Conservation (phyloP, 2,113 vertebrate species). For the Ceuthmochares aereus region DNA sequence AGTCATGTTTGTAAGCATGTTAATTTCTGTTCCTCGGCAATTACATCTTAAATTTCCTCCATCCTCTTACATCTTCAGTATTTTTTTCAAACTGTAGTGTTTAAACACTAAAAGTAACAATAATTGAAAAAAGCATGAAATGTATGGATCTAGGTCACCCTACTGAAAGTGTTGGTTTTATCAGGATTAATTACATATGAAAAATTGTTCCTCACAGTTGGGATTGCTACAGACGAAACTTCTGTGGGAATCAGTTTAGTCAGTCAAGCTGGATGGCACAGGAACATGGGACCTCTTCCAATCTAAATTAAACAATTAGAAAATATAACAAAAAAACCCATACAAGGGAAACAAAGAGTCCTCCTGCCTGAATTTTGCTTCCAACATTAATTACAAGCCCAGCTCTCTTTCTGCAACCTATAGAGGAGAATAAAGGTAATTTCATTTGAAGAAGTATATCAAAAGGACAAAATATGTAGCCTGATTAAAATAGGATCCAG, state of each 20-base stretch:
- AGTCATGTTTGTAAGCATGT: background rate
- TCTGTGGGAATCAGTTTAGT: background rate
- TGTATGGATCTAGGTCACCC: background rate
- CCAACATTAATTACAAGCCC: background rate
- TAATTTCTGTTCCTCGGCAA: background rate
- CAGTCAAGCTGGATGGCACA: background rate
- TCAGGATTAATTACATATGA: background rate
- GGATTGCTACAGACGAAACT: background rate
- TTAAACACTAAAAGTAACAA: background rate
- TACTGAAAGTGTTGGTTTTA: background rate
- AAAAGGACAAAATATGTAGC: background rate
- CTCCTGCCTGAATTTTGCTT: background rate
- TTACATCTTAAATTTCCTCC: background rate
- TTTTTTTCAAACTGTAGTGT: background rate
- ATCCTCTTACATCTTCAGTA: background rate
- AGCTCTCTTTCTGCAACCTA: background rate
- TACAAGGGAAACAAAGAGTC: background rate
- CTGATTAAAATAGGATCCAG: background rate
- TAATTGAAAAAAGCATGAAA: constrained; percentile 32
- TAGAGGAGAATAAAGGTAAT: background rate
- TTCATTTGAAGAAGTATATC: background rate
- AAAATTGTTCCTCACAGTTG: background rate
- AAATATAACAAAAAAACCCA: background rate
- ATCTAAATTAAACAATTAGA: background rate
- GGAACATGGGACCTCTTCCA: background rate